phyloP scores from a whole-genome alignment of 2,888 invertebrate genomes.

The Lingula anatina region DNA sequence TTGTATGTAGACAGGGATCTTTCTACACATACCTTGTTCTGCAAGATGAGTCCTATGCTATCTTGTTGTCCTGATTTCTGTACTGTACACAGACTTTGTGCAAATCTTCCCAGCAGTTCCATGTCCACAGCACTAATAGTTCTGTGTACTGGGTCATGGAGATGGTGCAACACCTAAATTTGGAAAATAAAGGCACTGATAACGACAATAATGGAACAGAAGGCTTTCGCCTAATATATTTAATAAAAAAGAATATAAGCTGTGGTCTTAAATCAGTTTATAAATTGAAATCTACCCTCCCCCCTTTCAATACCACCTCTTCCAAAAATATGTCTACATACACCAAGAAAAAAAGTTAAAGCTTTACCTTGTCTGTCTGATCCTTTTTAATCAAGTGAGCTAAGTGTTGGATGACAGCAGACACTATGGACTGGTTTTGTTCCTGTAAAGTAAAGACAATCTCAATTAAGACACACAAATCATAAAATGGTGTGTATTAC shows the following conservation, averaged over 20 bases:
- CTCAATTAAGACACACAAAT: not conserved
- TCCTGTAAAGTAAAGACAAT: slow-evolving; percentile 14
- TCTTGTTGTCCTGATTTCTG: too few species aligned
- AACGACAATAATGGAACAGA: not conserved
- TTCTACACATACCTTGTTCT: too few species aligned
- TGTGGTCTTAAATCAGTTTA: too few species aligned
- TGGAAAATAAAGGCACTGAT: not conserved
- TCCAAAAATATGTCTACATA: not conserved
- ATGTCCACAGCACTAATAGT: not conserved
- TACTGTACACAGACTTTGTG: too few species aligned
- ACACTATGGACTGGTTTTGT: slow-evolving; percentile 25
- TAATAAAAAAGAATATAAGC: too few species aligned
- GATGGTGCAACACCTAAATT: slow-evolving; percentile 19
- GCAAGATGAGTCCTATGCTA: too few species aligned
- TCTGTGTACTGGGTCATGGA: slow-evolving; percentile 14
- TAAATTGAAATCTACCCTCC: too few species aligned
- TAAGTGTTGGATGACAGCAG: slow-evolving; percentile 27
- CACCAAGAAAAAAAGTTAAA: not conserved
- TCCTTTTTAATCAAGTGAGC: slow-evolving; percentile 34
- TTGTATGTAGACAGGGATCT: too few species aligned
- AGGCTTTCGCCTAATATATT: too few species aligned
- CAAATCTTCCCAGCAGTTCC: too few species aligned
- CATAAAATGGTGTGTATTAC: not conserved
- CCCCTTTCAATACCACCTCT: too few species aligned
- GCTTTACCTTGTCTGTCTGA: slow-evolving; percentile 26